Evolutionary conservation across 2,797 vertebrate genomes (phyloP), one percentile per base, ranked within the genome.

Genomic region (Gymnocypris eckloni): DNA sequence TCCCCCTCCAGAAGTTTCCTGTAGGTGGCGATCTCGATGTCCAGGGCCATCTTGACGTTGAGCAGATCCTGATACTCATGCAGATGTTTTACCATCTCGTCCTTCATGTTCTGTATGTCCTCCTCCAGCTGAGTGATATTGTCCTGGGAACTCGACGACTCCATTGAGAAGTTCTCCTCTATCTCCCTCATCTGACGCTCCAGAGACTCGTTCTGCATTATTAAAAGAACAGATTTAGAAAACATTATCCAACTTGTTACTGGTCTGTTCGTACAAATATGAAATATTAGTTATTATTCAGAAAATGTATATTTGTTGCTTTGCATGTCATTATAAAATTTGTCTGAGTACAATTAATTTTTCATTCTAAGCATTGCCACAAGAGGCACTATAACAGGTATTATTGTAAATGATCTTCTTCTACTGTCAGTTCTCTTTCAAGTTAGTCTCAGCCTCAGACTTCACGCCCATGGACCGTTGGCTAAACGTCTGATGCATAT

Each of bases 81-180:
- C 59, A 99, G 96, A 87, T 98, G 97, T 66, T 96, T 96, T 13
- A 97, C 95, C 97, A 99, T 99, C 92, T 99, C 98, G 12, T 99
- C 97, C 94, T 99, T 99, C 96, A 98, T 98, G 94, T 96, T 97
- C 79, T 96, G 96, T 88, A 98, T 97, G 94, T 99, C 97, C 37
- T 98, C 97, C 91, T 99, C 97, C 93, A 99, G 95, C 33, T 93
- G 96, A 76, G 91, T 83, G 28, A 97, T 94, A 92, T 92, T 97
- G 94, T 98, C 97, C 89, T 99, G 98, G 94, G 96, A 97, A 90
- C 96, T 95, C 64, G 92, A 92, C 72, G 92, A 95, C 95, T 99
- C 97, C 76, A 96, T 52, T 76, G 95, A 92, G 90, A 97, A 99
- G 89, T 97, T 98, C 86, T 98, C 97, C 90, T 99, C 98, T 92